Evolutionary conservation across 2,888 invertebrate species (phyloP), one percentile per base, ranked within the genome.

Genomic region (Gasteruption jaculator): DNA sequence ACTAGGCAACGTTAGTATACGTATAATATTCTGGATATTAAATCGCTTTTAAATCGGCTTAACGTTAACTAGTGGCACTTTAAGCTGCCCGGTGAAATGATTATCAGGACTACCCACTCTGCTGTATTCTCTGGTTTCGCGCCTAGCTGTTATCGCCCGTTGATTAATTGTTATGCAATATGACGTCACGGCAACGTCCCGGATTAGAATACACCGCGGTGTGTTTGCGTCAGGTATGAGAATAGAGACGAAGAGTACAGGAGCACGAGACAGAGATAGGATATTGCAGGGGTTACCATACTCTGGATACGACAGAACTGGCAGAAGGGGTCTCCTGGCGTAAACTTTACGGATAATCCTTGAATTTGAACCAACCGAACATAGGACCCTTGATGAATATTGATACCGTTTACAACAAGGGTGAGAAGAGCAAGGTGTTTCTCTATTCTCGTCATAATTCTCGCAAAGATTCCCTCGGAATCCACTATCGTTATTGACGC

Each of bases 151-250:
- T 66, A 68, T 69, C 68, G 58, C 62, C 59, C 67, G 61, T 66
- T 69, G 70, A 71, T 71, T 71, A 71, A 70, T 71, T 70, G 70
- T 67, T 70, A 71, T 71, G 70, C 70, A 71, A 71, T 70, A 71
- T 70, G 70, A 70, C 69, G 68, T 68, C 66, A 67, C 60, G 56
- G 53, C 60, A 53, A 53, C 58, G 49, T 53, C 52, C 53, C 59
- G 68, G 68, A 69, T 68, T 68, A 68, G 67, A 65, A 65, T 63
- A 22, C 20, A 33, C 29, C 38, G 38, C 46, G 46, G 35, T 40
- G 43, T 41, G 43, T 22, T 32, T 41, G 41, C 42, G 43, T 45
- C 38, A 46, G 41, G 46, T 46, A 41, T 40, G 46, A 52, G 49
- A 48, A 49, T 44, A 46, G 49, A 51, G 51, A 50, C 50, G 47